Conservation (phyloP, 2,888 invertebrate species). For the Pheosia tremula region DNA sequence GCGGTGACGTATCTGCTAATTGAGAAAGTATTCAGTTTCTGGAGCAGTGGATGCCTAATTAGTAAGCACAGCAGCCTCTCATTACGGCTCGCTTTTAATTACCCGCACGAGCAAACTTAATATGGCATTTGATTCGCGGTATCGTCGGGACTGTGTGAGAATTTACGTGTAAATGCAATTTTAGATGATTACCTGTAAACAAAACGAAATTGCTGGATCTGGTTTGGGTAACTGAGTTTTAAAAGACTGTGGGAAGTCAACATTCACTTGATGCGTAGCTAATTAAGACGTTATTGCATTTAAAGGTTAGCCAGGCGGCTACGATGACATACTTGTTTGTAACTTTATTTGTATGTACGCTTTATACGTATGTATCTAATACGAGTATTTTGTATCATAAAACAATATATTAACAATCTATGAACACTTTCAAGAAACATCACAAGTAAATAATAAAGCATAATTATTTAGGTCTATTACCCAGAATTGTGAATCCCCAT, state of each 20-base stretch:
- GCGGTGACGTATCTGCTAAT: slow-evolving; percentile 60
- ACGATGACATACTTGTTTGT: too few relatives aligned
- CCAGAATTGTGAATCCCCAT: slow-evolving; percentile 44
- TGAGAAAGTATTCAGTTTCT: slow-evolving; percentile 69
- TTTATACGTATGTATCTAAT: too few relatives aligned
- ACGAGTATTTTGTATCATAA: too few relatives aligned
- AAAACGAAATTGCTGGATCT: slow-evolving; percentile 7
- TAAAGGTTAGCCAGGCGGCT: too few relatives aligned
- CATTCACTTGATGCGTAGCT: neutral
- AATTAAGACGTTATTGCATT: too few relatives aligned
- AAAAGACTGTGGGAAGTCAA: neutral
- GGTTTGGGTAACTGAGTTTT: neutral
- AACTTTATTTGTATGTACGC: too few relatives aligned
- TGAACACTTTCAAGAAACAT: too few relatives aligned
- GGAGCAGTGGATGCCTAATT: slow-evolving; percentile 67
- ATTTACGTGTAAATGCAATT: slow-evolving; percentile 24
- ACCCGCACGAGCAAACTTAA: slow-evolving; percentile 64
- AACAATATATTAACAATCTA: too few relatives aligned
- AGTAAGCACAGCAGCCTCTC: slow-evolving; percentile 63
- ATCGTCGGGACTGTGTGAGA: slow-evolving; percentile 31
- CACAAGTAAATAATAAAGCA: too few relatives aligned
- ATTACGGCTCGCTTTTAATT: slow-evolving; percentile 70
- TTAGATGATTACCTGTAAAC: slow-evolving; percentile 9
- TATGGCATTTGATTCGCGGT: slow-evolving; percentile 50
- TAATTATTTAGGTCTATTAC: slow-evolving; percentile 33